Base-by-base conservation (phyloP, 2,113 vertebrate species). In the Hassar affinis region DNA sequence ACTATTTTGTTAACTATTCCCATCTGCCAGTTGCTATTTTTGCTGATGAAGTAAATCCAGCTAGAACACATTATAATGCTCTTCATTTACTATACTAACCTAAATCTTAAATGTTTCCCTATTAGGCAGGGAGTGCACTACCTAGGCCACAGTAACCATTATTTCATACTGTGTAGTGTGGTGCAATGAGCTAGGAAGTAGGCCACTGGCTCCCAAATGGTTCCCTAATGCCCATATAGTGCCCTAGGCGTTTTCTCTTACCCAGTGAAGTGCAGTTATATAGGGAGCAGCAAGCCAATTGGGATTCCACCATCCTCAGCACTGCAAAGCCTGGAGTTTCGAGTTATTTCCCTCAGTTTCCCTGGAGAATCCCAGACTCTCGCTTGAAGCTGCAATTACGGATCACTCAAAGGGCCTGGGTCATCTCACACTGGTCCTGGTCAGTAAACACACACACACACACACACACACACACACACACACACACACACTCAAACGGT, bases 351-450 rank as follows among this genome's bases (percentile, higher is more conserved):
- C 71, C 45, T 4, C 72, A 76, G 27, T 47, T 62, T 83, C 71
- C 71, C 30, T 51, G 59, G 81, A 83, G 81, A 83, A 83, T 81
- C 51, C 64, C 30, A 0, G 18, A 76, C 74, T 54, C 51, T 76
- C 4, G 51, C 74, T 76, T 76, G 74, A 76, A 76, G 81, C 79
- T 84, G 83, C 85, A 85, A 89, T 89, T 85, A 79, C 83, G 86
- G 86, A 87, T 90, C 86, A 87, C 80, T 86, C 82, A 79, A 61
- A 83, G 71, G 45, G 83, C 33, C 56, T 82, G 80, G 84, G 80
- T 82, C 80, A 66, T 84, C 81, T 81, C 85, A 35, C 57, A 71
- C 17, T 47, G 87, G 71, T 66, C 76, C 72, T 78, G 42, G 76
- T 33, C 74, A 33, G 80, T 85, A 87, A 89, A 88, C 83, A 87